Conservation (phyloP, 2,113 vertebrate species). For the Sinosuthora webbiana region DNA sequence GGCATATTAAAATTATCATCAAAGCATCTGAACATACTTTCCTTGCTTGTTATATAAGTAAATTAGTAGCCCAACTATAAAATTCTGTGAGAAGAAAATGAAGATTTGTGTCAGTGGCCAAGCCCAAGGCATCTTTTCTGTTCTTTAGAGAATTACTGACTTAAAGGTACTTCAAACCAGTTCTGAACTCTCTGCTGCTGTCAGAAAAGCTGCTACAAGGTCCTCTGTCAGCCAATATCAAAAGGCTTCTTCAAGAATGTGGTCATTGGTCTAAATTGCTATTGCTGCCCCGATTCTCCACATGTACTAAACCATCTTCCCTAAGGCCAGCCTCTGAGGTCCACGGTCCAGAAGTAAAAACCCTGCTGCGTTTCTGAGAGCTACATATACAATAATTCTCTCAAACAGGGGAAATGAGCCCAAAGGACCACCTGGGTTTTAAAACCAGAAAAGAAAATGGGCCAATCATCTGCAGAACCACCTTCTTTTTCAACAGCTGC, state of each 20-base stretch:
- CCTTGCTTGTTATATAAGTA: background rate
- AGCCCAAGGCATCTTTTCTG: background rate
- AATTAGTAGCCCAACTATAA: background rate
- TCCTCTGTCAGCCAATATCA: background rate
- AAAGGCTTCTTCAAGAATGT: background rate
- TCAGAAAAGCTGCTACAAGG: background rate
- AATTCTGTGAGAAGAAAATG: background rate
- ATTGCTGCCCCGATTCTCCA: background rate
- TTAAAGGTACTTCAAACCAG: background rate
- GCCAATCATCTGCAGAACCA: background rate
- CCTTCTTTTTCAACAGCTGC: background rate
- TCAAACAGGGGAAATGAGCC: background rate
- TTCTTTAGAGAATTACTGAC: background rate
- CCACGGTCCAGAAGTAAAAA: background rate
- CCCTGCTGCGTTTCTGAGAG: background rate
- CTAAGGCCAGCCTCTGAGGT: background rate
- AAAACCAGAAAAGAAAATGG: background rate
- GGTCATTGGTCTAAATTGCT: background rate
- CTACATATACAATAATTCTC: background rate
- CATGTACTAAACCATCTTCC: background rate
- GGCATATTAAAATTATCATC: background rate
- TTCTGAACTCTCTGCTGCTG: background rate
- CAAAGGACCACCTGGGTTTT: background rate
- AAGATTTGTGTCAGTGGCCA: background rate
- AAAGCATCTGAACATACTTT: background rate